A percentile compares a stretch with the other conserved stretches of the same genome.
Evolutionary conservation across 2,113 vertebrate genomes (phyloP).

Genomic region (Arvicanthis niloticus): DNA sequence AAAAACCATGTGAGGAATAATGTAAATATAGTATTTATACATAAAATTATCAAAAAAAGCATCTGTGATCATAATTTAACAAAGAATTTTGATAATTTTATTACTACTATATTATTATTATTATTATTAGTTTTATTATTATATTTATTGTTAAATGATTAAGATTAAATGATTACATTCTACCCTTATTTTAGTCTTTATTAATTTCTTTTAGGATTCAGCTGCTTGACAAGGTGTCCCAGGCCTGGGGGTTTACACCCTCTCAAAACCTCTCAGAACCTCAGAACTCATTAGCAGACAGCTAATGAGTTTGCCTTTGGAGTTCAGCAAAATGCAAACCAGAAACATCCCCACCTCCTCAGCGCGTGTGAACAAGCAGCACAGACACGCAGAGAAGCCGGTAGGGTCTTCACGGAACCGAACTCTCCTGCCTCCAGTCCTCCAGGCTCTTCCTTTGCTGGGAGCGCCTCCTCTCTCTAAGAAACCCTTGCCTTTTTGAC

Average conservation of each 20-base stretch:
- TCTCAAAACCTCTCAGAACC: neutral
- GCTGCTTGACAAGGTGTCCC: neutral
- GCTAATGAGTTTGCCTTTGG: neutral
- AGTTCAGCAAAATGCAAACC: neutral
- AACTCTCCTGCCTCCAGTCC: neutral
- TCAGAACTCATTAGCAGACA: neutral
- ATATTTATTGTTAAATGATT: too few relatives aligned
- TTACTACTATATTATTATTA: neutral
- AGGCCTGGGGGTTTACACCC: neutral
- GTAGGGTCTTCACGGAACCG: neutral
- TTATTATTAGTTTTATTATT: too few relatives aligned
- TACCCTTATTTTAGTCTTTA: neutral
- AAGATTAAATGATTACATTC: neutral
- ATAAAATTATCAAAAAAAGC: neutral
- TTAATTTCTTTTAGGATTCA: neutral
- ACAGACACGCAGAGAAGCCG: neutral
- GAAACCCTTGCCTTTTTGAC: neutral
- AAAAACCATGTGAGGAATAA: neutral
- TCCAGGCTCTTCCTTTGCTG: too few relatives aligned
- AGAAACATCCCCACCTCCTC: neutral
- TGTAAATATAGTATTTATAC: neutral
- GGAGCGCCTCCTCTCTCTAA: neutral
- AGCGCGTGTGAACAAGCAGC: accelerated
- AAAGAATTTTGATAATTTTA: neutral
- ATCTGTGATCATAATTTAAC: neutral